Percentiles rank a stretch among this genome's conserved stretches.
Evolutionary conservation across 2,888 invertebrate species (phyloP).

Genomic region (Rhimphoctona megacephalus): DNA sequence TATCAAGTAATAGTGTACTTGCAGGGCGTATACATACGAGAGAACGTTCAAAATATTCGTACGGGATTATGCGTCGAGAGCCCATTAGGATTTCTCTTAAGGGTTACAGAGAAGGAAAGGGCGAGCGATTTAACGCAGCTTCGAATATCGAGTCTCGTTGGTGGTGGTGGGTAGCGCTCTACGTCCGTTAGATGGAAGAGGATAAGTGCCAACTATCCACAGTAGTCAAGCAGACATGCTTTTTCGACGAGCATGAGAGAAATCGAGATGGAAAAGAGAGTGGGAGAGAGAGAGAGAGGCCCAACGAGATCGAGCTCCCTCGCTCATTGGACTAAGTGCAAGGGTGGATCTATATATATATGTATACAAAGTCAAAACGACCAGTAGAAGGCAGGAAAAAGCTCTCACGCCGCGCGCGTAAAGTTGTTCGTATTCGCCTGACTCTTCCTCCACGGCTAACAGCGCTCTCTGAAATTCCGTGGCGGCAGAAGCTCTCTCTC

Average conservation of each 20-base stretch:
- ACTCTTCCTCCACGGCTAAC: slow-evolving; percentile 63
- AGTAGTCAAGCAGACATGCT: slow-evolving; percentile 52
- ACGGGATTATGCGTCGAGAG: slow-evolving; percentile 62
- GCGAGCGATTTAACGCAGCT: slow-evolving; percentile 62
- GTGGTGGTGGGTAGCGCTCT: slow-evolving; percentile 15
- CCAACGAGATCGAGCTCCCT: slow-evolving; percentile 40
- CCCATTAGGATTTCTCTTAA: slow-evolving; percentile 57
- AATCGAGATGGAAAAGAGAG: slow-evolving; percentile 47
- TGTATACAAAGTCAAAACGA: slow-evolving; percentile 52
- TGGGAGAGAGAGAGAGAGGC: slow-evolving; percentile 35
- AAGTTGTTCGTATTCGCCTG: slow-evolving; percentile 67
- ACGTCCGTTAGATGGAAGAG: slow-evolving; percentile 36
- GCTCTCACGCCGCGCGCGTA: slow-evolving; percentile 66
- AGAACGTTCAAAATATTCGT: slow-evolving; percentile 54
- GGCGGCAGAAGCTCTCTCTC: slow-evolving; percentile 47
- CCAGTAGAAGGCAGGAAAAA: slow-evolving; percentile 66
- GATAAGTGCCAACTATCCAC: slow-evolving; percentile 53
- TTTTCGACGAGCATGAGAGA: slow-evolving; percentile 37
- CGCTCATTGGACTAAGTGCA: slow-evolving; percentile 68
- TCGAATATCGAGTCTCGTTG: slow-evolving; percentile 63
- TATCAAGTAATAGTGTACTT: slow-evolving; percentile 9
- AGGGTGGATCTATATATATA: slow-evolving; percentile 42
- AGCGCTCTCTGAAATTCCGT: slow-evolving; percentile 54
- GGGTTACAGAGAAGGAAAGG: slow-evolving; percentile 5
- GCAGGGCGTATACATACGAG: background rate